These are phyloP conservation scores for Callosobruchus maculatus DNA, from an alignment of 2,888 invertebrate genomes.

Conservation along the genomic window DNA sequence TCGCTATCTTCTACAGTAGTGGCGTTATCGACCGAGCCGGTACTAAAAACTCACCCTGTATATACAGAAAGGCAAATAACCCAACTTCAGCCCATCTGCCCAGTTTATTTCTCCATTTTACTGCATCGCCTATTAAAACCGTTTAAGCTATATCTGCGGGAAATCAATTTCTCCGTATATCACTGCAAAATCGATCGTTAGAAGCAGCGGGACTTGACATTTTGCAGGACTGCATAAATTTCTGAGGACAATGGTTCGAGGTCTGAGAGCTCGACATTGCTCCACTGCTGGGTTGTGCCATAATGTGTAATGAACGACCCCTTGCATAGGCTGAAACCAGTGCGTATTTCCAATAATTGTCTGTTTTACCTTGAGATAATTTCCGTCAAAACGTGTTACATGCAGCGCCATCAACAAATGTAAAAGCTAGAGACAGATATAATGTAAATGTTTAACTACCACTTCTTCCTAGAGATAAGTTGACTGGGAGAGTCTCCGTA, in stretches of 20 bases:
- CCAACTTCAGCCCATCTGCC: not conserved
- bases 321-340: too few species aligned
- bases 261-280: not conserved
- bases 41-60: too few species aligned
- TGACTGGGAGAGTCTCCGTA: too few species aligned
- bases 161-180: not conserved
- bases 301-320: not conserved
- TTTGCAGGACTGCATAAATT: not conserved
- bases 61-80: not conserved
- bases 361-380: too few species aligned
- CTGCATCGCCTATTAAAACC: not conserved
- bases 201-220: not conserved
- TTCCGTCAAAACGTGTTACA: too few species aligned
- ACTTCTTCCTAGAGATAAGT: too few species aligned
- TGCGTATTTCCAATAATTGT: too few species aligned
- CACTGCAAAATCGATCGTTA: not conserved
- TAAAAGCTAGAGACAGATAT: too few species aligned
- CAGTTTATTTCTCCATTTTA: not conserved
- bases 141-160: not conserved
- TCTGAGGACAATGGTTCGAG: not conserved
- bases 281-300: not conserved
- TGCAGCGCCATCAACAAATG: too few species aligned
- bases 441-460: too few species aligned
- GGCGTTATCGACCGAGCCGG: too few species aligned
- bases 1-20: too few species aligned